Conservation (phyloP, 2,888 invertebrate genomes). For the Plusia festucae region DNA sequence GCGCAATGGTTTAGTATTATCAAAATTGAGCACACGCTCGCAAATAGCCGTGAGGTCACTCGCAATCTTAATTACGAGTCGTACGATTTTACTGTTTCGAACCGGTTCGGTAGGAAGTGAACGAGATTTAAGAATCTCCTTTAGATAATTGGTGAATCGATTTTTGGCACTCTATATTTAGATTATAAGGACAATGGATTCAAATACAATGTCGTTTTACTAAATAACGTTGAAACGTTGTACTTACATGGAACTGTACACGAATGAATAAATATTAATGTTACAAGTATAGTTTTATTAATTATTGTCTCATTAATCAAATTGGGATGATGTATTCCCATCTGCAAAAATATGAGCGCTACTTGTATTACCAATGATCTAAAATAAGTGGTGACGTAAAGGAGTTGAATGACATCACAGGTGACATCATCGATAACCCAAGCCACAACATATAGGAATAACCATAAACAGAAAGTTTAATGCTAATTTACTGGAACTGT, state of each 20-base stretch:
- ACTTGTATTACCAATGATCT: constrained; percentile 32
- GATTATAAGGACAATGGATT: constrained; percentile 1
- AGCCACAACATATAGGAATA: constrained; percentile 27
- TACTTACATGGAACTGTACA: not conserved
- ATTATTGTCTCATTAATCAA: constrained; percentile 29
- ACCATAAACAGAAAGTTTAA: constrained; percentile 21
- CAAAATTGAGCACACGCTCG: constrained; percentile 46
- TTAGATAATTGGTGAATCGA: constrained; percentile 12
- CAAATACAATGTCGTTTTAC: not conserved
- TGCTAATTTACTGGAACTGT: constrained; percentile 26
- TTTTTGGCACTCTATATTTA: constrained; percentile 6
- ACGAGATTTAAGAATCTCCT: constrained; percentile 32
- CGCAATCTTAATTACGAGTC: constrained; percentile 48
- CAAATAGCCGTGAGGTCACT: constrained; percentile 52
- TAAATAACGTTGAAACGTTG: not conserved
- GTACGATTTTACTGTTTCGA: constrained; percentile 55
- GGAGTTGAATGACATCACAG: constrained; percentile 66
- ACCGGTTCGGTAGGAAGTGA: constrained; percentile 52
- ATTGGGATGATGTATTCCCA: constrained; percentile 13
- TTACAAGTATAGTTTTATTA: constrained; percentile 35
- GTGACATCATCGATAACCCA: constrained; percentile 65
- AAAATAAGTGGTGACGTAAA: constrained; percentile 58
- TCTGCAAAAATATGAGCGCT: constrained; percentile 18
- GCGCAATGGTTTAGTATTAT: constrained; percentile 39
- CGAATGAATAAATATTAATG: constrained; percentile 15